Evolutionary conservation across 1,140 invertebrate species (phyloP).

Genomic region (Nebria ingens): DNA sequence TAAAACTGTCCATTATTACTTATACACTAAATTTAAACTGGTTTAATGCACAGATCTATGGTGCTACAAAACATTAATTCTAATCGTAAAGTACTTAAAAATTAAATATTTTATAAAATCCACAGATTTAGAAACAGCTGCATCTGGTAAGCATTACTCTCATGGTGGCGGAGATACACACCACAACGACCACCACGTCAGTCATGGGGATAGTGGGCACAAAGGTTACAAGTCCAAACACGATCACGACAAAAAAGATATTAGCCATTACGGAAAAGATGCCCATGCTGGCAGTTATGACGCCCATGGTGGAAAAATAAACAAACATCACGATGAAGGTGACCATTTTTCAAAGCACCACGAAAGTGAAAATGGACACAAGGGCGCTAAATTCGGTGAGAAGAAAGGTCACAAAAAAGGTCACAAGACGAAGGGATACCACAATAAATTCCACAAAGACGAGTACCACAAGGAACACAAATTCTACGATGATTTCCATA

Average conservation of each 20-base stretch:
- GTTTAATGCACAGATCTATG: too few relatives aligned
- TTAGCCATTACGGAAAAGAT: slow-evolving; percentile 54
- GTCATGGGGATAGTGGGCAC: slow-evolving; percentile 51
- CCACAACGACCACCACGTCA: slow-evolving; percentile 48
- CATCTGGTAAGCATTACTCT: slow-evolving; percentile 35
- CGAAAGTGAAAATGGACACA: slow-evolving; percentile 47
- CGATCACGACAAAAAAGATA: slow-evolving; percentile 48
- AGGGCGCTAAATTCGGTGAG: slow-evolving; percentile 56
- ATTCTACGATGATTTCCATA: slow-evolving; percentile 66
- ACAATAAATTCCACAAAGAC: slow-evolving; percentile 71
- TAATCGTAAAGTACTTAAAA: too few relatives aligned
- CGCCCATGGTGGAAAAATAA: slow-evolving; percentile 49
- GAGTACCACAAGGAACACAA: slow-evolving; percentile 71
- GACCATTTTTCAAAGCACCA: slow-evolving; percentile 49
- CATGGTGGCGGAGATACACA: slow-evolving; percentile 52
- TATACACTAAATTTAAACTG: too few relatives aligned
- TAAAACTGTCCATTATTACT: too few relatives aligned
- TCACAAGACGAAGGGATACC: slow-evolving; percentile 59
- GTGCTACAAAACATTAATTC: too few relatives aligned
- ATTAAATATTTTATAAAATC: not conserved
- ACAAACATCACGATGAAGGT: slow-evolving; percentile 48
- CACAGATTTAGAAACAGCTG: slow-evolving; percentile 32
- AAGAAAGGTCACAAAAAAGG: slow-evolving; percentile 58
- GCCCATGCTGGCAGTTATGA: slow-evolving; percentile 46
- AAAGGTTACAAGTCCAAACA: slow-evolving; percentile 50